Base-by-base conservation (phyloP, 2,113 vertebrate genomes). In the Prietella phreatophila region DNA sequence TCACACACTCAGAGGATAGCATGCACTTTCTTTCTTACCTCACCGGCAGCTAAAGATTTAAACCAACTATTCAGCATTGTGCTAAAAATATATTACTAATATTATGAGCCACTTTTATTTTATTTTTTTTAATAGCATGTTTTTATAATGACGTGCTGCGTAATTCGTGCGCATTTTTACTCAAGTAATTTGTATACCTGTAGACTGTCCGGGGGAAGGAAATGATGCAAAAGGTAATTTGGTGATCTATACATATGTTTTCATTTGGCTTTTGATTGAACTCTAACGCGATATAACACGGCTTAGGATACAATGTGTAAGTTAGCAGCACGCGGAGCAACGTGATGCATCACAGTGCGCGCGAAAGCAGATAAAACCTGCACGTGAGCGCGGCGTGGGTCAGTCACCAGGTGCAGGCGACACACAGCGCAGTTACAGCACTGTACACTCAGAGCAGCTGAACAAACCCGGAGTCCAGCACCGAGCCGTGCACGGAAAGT, bases 371-470 rank as follows among this genome's bases (percentile, higher is more conserved):
- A 83, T 82, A 75, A 86, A 82, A 36, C 61, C 53, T 63, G 81
- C 69, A 73, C 71, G 30, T 86, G 85, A 75, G 82, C 65, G 71
- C 50, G 58, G 39, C 73, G 85, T 20, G 79, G 85, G 42, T 84
- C 86, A 86, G 76, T 89, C 67, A 84, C 84, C 90, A 89, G 90
- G 90, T 88, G 85, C 53, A 82, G 17, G 76, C 80, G 78, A 87
- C 61, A 53, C 86, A 47, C 85, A 36, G 76, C 50, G 84, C 90
- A 85, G 79, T 85, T 88, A 53, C 88, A 82, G 82, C 85, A 71
- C 82, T 88, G 58, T 60, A 30, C 82, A 75, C 84, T 78, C 65
- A 80, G 58, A 81, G 83, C 80, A 86, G 61, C 58, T 22, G 50
- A 11, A 20, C 33, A 81, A 61, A 84, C 83, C 73, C 73, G 42